A percentile compares a stretch with the other conserved stretches of the same genome.
These are phyloP conservation scores for Scaptodrosophila lebanonensis DNA, from an alignment of 1,140 invertebrate genomes.

Conservation along the genomic window DNA sequence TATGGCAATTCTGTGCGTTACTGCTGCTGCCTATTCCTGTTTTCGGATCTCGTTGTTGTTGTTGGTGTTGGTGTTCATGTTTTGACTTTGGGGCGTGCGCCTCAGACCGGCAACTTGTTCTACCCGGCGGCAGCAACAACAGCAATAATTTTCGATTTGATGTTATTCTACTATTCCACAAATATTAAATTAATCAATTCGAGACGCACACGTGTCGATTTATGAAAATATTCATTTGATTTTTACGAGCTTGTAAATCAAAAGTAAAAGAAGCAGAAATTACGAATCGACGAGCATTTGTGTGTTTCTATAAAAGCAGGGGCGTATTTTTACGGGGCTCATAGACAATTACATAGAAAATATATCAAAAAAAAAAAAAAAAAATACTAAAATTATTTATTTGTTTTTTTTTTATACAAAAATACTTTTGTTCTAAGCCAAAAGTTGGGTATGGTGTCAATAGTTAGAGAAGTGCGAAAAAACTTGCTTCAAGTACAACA, in stretches of 20 bases:
- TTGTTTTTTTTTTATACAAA: too few relatives aligned
- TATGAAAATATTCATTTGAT: conserved; percentile 23
- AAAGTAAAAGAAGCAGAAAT: conserved; percentile 27
- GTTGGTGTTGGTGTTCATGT: conserved; percentile 14
- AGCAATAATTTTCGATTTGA: conserved; percentile 13
- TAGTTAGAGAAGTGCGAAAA: too few relatives aligned
- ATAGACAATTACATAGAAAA: too few relatives aligned
- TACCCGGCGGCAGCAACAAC: conserved; percentile 27
- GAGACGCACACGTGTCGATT: conserved; percentile 41
- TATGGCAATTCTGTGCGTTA: conserved; percentile 18
- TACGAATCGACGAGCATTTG: too few relatives aligned
- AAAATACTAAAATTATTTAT: too few relatives aligned
- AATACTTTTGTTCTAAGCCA: too few relatives aligned
- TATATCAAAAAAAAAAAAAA: too few relatives aligned
- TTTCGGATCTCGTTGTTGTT: conserved; percentile 22
- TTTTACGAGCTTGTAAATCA: conserved; percentile 27
- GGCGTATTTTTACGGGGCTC: too few relatives aligned
- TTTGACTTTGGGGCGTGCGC: conserved; percentile 30
- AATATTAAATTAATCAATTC: conserved; percentile 47
- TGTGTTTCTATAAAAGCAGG: conserved; percentile 11
- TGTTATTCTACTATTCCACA: not conserved
- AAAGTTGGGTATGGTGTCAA: too few relatives aligned
- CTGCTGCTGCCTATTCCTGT: conserved; percentile 39
- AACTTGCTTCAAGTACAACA: too few relatives aligned
- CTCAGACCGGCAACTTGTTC: conserved; percentile 27